Percentiles rank a stretch among this genome's conserved stretches.
phyloP scores from a whole-genome alignment of 2,888 invertebrate species.

The Pandemis heparana region DNA sequence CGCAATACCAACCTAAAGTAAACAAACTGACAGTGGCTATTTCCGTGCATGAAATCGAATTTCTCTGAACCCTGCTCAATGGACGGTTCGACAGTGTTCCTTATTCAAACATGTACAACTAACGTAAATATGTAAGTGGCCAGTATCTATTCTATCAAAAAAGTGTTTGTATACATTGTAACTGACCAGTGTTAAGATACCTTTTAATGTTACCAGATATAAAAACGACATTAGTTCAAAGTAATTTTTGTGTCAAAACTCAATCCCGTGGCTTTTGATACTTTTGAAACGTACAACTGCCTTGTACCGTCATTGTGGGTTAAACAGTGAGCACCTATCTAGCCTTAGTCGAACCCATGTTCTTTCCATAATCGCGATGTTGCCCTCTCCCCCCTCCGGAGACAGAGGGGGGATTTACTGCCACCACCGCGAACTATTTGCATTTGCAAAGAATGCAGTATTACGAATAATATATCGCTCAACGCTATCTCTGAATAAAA shows the following conservation, averaged over 20 bases:
- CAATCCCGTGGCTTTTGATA: background rate
- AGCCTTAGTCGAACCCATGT: constrained; percentile 8
- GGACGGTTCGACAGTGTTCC: background rate
- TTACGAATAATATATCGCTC: constrained; percentile 39
- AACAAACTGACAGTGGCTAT: no score
- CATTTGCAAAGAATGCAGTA: constrained; percentile 56
- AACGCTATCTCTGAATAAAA: constrained; percentile 37
- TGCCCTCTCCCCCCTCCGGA: constrained; percentile 48
- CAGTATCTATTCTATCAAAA: background rate
- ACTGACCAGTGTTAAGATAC: constrained; percentile 18
- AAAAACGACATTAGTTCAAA: background rate
- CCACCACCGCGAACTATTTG: constrained; percentile 53
- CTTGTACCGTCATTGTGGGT: background rate
- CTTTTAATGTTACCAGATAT: constrained; percentile 25
- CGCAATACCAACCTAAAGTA: background rate
- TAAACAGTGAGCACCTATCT: background rate
- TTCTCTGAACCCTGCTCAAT: no score
- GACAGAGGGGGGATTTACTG: constrained; percentile 57
- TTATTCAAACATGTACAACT: background rate
- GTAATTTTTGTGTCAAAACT: background rate
- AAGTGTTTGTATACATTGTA: background rate
- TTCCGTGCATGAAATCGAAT: no score
- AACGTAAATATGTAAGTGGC: background rate
- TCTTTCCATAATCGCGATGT: constrained; percentile 20
- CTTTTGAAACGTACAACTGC: background rate